phyloP scores from a whole-genome alignment of 2,888 invertebrate genomes.

The Agelastica alni region DNA sequence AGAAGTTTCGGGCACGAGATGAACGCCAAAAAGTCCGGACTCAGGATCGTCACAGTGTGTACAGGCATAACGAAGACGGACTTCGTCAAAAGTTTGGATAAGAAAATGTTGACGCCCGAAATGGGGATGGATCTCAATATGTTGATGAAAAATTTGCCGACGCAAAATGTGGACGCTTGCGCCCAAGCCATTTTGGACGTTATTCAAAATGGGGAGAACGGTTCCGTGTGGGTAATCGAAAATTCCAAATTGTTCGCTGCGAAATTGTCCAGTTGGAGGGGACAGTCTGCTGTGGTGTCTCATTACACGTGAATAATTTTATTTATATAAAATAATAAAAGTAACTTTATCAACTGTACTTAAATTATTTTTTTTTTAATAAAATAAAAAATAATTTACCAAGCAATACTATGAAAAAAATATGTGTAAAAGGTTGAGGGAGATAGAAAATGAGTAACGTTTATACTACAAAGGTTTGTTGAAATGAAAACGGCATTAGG shows the following conservation, averaged over 20 bases:
- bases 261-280: slow-evolving; percentile 40
- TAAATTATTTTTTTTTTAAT: too few relatives aligned
- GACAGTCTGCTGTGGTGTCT: slow-evolving; percentile 27
- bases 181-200: slow-evolving; percentile 49
- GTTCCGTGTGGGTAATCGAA: slow-evolving; percentile 53
- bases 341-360: too few relatives aligned
- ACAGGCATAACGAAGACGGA: slow-evolving; percentile 54
- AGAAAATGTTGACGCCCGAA: slow-evolving; percentile 40
- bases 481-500: too few relatives aligned
- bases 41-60: slow-evolving; percentile 53
- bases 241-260: slow-evolving; percentile 45
- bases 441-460: too few relatives aligned
- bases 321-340: too few relatives aligned
- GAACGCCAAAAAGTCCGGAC: slow-evolving; percentile 48
- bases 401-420: too few relatives aligned
- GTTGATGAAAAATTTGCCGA: slow-evolving; percentile 35
- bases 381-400: too few relatives aligned
- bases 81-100: slow-evolving; percentile 44
- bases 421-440: too few relatives aligned
- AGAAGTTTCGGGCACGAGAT: slow-evolving; percentile 49
- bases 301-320: slow-evolving; percentile 34
- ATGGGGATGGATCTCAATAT: slow-evolving; percentile 39
- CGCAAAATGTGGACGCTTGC: slow-evolving; percentile 47
- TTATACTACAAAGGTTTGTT: too few relatives aligned
- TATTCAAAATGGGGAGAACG: slow-evolving; percentile 46